Conservation (phyloP, 1,140 invertebrate species). For the Acromyrmex heyeri region DNA sequence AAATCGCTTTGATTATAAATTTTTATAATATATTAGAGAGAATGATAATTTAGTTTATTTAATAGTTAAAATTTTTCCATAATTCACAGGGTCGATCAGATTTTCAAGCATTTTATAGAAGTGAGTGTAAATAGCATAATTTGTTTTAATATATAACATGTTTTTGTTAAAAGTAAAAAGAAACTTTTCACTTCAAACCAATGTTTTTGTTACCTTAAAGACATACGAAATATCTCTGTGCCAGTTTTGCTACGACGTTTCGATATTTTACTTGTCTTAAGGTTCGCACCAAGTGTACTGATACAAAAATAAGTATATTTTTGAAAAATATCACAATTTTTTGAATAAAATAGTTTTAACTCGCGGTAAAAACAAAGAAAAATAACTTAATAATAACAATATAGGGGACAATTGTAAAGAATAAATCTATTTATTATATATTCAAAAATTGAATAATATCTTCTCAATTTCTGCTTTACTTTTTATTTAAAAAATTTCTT, state of each 20-base stretch:
- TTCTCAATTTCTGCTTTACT: not conserved
- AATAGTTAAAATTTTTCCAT: slow-evolving; percentile 2
- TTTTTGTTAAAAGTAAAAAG: slow-evolving; percentile 8
- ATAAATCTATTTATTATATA: not conserved
- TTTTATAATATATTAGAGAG: not conserved
- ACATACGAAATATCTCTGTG: slow-evolving; percentile 86
- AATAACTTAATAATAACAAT: slow-evolving; percentile 7
- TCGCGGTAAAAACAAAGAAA: not conserved
- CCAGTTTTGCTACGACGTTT: slow-evolving; percentile 85
- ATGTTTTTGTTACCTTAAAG: slow-evolving; percentile 84
- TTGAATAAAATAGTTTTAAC: slow-evolving; percentile 13
- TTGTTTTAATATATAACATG: slow-evolving; percentile 8
- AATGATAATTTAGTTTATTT: not conserved
- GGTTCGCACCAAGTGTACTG: slow-evolving; percentile 79
- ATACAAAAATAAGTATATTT: slow-evolving; percentile 77
- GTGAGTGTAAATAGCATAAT: not conserved
- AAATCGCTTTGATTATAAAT: not conserved
- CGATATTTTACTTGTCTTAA: slow-evolving; percentile 79
- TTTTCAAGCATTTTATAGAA: slow-evolving; percentile 30
- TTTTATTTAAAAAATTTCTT: not conserved
- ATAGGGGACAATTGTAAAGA: not conserved
- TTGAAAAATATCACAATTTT: slow-evolving; percentile 43
- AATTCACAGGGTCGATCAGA: not conserved
- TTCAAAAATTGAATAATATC: not conserved
- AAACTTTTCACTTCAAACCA: slow-evolving; percentile 78